Evolutionary conservation across 2,888 invertebrate genomes (phyloP).

Genomic region (Pterostichus niger): DNA sequence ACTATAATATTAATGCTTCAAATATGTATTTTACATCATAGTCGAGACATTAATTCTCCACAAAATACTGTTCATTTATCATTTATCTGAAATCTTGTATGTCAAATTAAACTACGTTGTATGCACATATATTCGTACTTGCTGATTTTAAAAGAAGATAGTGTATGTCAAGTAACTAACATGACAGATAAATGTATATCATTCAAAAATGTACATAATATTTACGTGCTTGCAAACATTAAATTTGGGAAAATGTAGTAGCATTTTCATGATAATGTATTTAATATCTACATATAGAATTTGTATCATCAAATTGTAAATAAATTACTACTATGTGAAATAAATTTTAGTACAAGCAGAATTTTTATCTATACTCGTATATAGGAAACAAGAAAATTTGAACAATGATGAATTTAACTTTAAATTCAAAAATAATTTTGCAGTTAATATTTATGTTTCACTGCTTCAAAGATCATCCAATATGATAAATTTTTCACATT

Average conservation of each 20-base stretch:
- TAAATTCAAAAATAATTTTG: too few relatives aligned
- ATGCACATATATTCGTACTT: conserved; percentile 3
- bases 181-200: conserved; percentile 6
- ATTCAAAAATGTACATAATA: conserved; percentile 19
- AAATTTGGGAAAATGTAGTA: neutral
- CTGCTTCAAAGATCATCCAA: too few relatives aligned
- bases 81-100: neutral
- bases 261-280: neutral
- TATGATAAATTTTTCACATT: too few relatives aligned
- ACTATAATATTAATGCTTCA: too few relatives aligned
- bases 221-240: conserved; percentile 20
- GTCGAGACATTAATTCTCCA: neutral
- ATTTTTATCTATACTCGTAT: too few relatives aligned
- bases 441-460: too few relatives aligned
- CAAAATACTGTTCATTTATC: neutral
- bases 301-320: neutral
- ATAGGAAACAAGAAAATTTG: too few relatives aligned
- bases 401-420: too few relatives aligned
- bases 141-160: conserved; percentile 24
- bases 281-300: neutral
- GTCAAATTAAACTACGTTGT: conserved; percentile 1
- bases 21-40: too few relatives aligned
- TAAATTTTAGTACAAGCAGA: too few relatives aligned
- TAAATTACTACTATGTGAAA: neutral
- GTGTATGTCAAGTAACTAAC: conserved; percentile 15